phyloP scores from a whole-genome alignment of 1,140 invertebrate genomes.

The Papilio polyxenes region DNA sequence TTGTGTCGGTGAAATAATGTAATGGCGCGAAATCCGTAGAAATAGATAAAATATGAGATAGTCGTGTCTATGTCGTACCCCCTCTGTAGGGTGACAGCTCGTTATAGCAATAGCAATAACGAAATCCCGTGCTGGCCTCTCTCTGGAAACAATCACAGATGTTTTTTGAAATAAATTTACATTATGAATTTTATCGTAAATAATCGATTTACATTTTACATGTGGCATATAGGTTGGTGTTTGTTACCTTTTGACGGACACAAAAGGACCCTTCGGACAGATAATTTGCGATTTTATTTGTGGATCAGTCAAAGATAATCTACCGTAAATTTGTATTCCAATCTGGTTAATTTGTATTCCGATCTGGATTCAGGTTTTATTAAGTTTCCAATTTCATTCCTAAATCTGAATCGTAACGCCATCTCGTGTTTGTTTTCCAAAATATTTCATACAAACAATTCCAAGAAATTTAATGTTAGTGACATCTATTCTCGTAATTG shows the following conservation, averaged over 20 bases:
- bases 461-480: background rate
- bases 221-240: background rate
- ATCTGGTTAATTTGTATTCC: no score
- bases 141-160: conserved; percentile 48
- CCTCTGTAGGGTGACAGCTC: conserved; percentile 47
- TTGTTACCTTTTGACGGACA: background rate
- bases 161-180: conserved; percentile 33
- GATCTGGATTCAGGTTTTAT: no score
- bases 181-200: background rate
- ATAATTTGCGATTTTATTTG: background rate
- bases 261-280: background rate
- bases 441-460: background rate
- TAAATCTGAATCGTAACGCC: background rate
- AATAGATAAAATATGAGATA: conserved; percentile 51
- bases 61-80: conserved; percentile 39
- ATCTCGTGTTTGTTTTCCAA: background rate
- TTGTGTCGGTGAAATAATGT: conserved; percentile 47
- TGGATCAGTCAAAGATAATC: background rate
- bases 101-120: conserved; percentile 41
- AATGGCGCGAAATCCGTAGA: conserved; percentile 40
- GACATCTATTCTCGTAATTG: background rate
- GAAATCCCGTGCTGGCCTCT: conserved; percentile 35
- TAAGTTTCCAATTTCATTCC: background rate
- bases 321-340: no score
- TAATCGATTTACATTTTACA: background rate